Base-by-base conservation (phyloP, 1,140 invertebrate genomes). In the Aleiodes sp. region DNA sequence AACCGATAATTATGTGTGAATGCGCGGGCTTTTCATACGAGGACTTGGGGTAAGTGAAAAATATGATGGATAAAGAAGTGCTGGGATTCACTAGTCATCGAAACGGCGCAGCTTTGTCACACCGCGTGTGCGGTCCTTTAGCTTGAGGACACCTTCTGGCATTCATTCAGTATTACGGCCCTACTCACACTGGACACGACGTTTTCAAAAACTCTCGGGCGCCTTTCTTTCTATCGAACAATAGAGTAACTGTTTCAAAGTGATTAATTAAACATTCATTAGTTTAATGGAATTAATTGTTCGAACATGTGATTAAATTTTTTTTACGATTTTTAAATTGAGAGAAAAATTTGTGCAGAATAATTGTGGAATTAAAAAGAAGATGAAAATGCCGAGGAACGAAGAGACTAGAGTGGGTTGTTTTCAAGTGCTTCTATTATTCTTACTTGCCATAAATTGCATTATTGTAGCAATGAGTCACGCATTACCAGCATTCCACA, bases 401-500 rank as follows among this genome's bases (percentile, higher is more conserved):
- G 81, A 82, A 56, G 76, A 78, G 35, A 63, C 78, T 16, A 78
- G 75, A 73, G 72, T 82, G 19, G 87, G 86, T 43, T 79, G 80
- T 28, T 88, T 85, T 73, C 86, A 88, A 75, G 65, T 88, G 14
- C 68, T 88, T 12, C 70, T 88, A 8, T 78, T 82, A 26, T 67
- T 88, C 56, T 70, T 88, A 0, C 65, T 89, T 2, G 81, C 80
- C n/a, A 76, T 85, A 46, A 87, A 87, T 75, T 86, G 87, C 68
- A 78, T 86, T n/a, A 85, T 86, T 26, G 84, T 88, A 0, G 78
- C 80, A 0, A 85, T 88, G 73, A 86, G 85, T 74, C 83, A 88
- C 62, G 76, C 85, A 24, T 68, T 88, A 7, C 80, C 85, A 19
- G 72, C 79, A 4, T 85, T 87, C 69, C 85, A 88, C 69, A 83